Conservation (phyloP, 2,888 invertebrate genomes). For the Caenorhabditis zanzibari region DNA sequence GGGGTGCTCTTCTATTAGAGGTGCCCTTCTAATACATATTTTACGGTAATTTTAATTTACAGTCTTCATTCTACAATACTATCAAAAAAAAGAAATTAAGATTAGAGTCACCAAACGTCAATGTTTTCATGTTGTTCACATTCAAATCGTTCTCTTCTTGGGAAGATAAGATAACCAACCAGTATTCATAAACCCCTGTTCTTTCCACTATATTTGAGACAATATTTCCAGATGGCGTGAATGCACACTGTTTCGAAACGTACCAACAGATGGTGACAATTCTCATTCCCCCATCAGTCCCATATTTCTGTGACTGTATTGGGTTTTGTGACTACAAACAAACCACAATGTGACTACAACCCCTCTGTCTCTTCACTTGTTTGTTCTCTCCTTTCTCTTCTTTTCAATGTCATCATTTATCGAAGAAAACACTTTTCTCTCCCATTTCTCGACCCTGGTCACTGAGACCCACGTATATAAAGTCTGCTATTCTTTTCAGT, state of each 20-base stretch:
- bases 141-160: too few species aligned
- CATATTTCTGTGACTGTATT: conserved; percentile 16
- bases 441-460: conserved; percentile 34
- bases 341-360: conserved; percentile 17
- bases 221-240: too few species aligned
- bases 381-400: conserved; percentile 8
- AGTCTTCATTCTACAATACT: too few species aligned
- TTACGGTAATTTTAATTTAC: too few species aligned
- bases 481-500: neutral
- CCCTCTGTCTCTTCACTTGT: conserved; percentile 23
- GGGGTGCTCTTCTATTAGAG: too few species aligned
- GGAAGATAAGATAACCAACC: too few species aligned
- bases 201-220: too few species aligned
- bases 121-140: too few species aligned
- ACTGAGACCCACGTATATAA: conserved; percentile 16
- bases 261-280: neutral
- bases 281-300: neutral
- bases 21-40: too few species aligned
- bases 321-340: conserved; percentile 32
- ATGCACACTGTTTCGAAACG: neutral
- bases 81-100: too few species aligned
- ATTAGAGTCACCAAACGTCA: too few species aligned
- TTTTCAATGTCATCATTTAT: conserved; percentile 46
- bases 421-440: neutral
- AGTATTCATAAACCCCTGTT: too few species aligned